Evolutionary conservation across 2,888 invertebrate genomes (phyloP).

Genomic region (Agrenia bidenticulata): DNA sequence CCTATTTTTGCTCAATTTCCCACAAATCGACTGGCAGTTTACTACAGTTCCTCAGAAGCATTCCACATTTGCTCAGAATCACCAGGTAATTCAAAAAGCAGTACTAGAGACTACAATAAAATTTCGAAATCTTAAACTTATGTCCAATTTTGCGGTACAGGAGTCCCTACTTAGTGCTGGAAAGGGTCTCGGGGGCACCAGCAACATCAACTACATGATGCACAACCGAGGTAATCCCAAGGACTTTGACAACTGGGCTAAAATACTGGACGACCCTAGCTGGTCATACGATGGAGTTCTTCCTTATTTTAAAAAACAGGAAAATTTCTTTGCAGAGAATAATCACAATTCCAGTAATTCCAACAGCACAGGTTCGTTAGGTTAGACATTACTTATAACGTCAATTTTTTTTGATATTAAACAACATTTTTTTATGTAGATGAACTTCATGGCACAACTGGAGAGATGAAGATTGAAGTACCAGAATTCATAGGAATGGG

Average conservation of each 20-base stretch:
- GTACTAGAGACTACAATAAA: no score
- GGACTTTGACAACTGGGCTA: conserved; percentile 15
- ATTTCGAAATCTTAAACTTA: no score
- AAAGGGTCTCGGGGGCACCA: conserved; percentile 40
- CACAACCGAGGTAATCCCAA: conserved; percentile 3
- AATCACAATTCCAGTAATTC: no score
- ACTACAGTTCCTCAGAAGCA: conserved; percentile 40
- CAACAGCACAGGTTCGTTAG: no score
- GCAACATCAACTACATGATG: conserved; percentile 32
- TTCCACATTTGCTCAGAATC: conserved; percentile 32
- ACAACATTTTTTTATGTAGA: no score
- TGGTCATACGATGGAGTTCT: conserved; percentile 37
- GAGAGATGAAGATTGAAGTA: conserved; percentile 35
- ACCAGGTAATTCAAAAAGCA: conserved; percentile 24
- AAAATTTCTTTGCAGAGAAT: conserved; percentile 31
- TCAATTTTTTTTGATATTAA: no score
- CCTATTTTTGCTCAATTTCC: conserved; percentile 31
- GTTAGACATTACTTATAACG: no score
- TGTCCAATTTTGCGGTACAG: conserved; percentile 21
- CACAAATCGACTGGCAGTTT: conserved; percentile 35
- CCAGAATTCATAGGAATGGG: conserved; percentile 41
- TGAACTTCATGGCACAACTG: conserved; percentile 33
- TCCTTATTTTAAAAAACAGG: conserved; percentile 38
- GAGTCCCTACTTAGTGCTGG: conserved; percentile 38
- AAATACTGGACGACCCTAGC: conserved; percentile 24